phyloP scores from a whole-genome alignment of 2,113 vertebrate genomes.

The Ceyx melanurus region DNA sequence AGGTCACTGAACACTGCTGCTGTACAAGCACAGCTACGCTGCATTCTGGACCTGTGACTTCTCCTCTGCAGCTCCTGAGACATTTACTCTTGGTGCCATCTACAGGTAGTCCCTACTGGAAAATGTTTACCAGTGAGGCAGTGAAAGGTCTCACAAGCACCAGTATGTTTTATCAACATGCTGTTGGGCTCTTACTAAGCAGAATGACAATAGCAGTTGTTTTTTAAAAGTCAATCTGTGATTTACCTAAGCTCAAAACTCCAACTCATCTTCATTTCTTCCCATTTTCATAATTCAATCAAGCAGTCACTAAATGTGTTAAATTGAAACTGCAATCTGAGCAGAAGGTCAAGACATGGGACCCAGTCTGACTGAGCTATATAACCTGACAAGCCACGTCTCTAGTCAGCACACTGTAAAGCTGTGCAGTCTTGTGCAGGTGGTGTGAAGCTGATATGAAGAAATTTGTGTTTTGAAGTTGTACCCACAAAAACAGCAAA shows the following conservation, averaged over 20 bases:
- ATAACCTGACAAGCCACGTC: not conserved
- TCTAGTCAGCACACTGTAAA: not conserved
- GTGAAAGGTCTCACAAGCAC: not conserved
- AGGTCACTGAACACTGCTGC: not conserved
- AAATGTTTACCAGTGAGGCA: not conserved
- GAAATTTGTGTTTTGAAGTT: not conserved
- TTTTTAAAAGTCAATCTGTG: not conserved
- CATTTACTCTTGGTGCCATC: constrained; percentile 42
- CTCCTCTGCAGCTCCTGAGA: not conserved
- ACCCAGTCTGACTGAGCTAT: not conserved
- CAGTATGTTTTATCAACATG: not conserved
- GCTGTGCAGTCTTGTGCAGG: not conserved
- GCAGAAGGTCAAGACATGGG: not conserved
- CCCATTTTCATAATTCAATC: not conserved
- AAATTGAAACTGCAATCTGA: not conserved
- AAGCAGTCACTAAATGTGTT: not conserved
- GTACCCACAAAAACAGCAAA: not conserved
- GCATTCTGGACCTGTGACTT: not conserved
- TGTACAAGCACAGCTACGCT: not conserved
- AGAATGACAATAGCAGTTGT: not conserved
- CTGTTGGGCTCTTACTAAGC: not conserved
- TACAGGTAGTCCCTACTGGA: constrained; percentile 4
- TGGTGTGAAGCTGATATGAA: not conserved
- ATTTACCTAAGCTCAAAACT: not conserved
- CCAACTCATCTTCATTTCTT: not conserved